Evolutionary conservation across 2,797 vertebrate species (phyloP).

Genomic region (Alca torda): DNA sequence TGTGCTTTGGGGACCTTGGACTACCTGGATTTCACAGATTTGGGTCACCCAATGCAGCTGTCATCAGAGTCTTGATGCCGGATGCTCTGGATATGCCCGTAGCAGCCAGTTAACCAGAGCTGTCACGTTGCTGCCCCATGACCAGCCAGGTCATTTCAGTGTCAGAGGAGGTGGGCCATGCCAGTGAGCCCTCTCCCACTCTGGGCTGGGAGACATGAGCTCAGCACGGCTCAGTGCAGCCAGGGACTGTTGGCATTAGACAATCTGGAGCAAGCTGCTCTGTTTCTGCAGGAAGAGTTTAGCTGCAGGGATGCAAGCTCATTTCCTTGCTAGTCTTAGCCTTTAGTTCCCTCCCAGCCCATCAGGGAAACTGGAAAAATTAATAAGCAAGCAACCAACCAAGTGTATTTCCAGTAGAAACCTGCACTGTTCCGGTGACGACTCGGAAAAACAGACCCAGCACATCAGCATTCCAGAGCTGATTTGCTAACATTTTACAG

Average conservation of each 20-base stretch:
- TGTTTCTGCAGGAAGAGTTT: not conserved
- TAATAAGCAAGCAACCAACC: not conserved
- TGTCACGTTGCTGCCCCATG: fast-evolving
- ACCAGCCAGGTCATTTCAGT: not conserved
- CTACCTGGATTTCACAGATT: not conserved
- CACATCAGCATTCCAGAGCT: not conserved
- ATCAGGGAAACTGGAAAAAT: not conserved
- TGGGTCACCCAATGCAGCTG: not conserved
- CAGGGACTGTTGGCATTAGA: not conserved
- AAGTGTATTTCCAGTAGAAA: not conserved
- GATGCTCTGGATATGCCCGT: not conserved
- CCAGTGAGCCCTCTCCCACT: not conserved
- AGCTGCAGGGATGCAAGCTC: not conserved
- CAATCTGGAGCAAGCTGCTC: not conserved
- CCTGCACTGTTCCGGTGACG: not conserved
- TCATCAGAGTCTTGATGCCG: not conserved
- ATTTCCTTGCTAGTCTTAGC: not conserved
- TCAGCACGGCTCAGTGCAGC: not conserved
- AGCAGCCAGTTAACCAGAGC: not conserved
- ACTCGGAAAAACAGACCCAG: not conserved
- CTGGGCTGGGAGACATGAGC: not conserved
- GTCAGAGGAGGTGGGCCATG: not conserved
- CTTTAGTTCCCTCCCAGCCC: not conserved
- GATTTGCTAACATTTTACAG: not conserved
- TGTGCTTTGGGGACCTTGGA: not conserved